Base-by-base conservation (phyloP, 2,113 vertebrate genomes). In the Neotragus pygmaeus region DNA sequence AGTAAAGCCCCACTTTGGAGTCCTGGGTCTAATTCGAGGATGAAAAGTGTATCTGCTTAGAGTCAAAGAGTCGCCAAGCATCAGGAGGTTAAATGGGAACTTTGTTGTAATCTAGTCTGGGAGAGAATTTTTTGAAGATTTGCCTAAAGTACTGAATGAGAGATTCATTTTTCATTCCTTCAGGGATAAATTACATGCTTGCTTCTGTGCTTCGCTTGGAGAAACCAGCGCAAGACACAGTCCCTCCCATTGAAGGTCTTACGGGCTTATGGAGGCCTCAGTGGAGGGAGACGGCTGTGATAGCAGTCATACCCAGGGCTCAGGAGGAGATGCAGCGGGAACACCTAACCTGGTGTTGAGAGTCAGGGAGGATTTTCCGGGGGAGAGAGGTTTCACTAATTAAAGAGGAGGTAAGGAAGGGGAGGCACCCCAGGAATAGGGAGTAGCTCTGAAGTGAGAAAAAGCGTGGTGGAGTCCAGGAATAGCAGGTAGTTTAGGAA, bases 51-150 rank as follows among this genome's bases (percentile, higher is more conserved):
- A 81, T 60, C 64, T 62, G 45, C 25, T 82, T 70, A 33, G 15
- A 21, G 47, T 82, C 33, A 13, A 7, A 47, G 88, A 51, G 53
- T 75, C 16, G 2, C 43, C 14, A 33, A 83, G 14, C 36, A 0
- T 57, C 8, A 6, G 28, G 66, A 64, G 51, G 47, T 75, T 19
- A 43, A 13, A 17, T 75, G 17, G 43, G 28, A 70, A 19, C 30
- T 47, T 93, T 6, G 30, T 13, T 30, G 39, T 62, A 30, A 30
- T n/a, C 70, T 75, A 43, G 30, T 45, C 47, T 33, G 45, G 30
- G 88, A 80, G 57, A 78, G 14, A 33, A 47, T 70, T 39, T 91
- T 94, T 78, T 90, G 51, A 86, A 83, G 36, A 73, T 62, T 39
- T 49, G 55, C 49, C 33, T 55, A 1, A 92, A 64, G 55, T 33